Conservation (phyloP, 1,140 invertebrate genomes). For the Varroa destructor region DNA sequence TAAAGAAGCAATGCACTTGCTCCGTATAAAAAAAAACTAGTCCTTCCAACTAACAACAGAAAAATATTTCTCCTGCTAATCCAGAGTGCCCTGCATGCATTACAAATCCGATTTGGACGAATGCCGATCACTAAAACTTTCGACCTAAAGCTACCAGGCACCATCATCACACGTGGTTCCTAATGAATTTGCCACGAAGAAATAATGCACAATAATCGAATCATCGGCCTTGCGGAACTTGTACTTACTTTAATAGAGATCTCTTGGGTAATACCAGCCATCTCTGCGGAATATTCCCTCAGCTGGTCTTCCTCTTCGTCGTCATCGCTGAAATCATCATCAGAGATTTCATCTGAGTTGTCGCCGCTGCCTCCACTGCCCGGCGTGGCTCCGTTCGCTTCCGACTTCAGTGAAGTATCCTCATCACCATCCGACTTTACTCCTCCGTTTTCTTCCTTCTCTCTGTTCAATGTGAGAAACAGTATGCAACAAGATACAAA, state of each 20-base stretch:
- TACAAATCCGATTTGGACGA: no score
- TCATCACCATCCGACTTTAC: slow-evolving; percentile 21
- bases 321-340: slow-evolving; percentile 36
- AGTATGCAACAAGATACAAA: not conserved
- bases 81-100: no score
- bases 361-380: slow-evolving; percentile 40
- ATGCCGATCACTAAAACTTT: no score
- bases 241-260: slow-evolving; percentile 60
- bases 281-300: slow-evolving; percentile 48
- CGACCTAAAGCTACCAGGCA: no score
- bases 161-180: no score
- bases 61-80: no score
- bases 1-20: no score
- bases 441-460: slow-evolving; percentile 37
- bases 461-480: slow-evolving; percentile 14
- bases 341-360: slow-evolving; percentile 42
- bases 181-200: no score
- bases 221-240: not conserved
- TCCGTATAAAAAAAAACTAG: no score
- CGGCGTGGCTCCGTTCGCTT: slow-evolving; percentile 31
- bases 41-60: no score
- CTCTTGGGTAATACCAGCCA: slow-evolving; percentile 70
- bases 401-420: slow-evolving; percentile 30
- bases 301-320: not conserved
- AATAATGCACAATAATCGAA: no score